Conservation (phyloP, 2,888 invertebrate genomes). For the Stenolophus ochropezus region DNA sequence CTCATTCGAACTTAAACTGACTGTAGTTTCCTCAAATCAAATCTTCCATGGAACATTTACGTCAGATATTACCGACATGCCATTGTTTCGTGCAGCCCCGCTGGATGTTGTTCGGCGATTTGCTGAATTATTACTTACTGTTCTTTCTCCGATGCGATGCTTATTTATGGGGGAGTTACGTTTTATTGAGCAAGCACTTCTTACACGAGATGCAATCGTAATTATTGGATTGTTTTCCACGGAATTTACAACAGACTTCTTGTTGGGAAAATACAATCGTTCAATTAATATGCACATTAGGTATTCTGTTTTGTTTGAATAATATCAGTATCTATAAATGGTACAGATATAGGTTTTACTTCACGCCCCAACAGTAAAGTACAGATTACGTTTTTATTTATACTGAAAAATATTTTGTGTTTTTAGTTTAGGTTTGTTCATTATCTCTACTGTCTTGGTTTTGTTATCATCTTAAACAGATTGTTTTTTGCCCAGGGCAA, state of each 20-base stretch:
- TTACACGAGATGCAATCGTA: neutral
- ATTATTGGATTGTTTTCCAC: neutral
- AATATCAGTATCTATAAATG: no score
- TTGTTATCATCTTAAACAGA: slow-evolving; percentile 44
- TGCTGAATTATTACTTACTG: slow-evolving; percentile 52
- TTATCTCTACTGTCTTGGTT: slow-evolving; percentile 64
- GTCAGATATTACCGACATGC: slow-evolving; percentile 56
- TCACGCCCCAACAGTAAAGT: no score
- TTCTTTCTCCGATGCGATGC: slow-evolving; percentile 1
- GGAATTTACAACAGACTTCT: neutral
- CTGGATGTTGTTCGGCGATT: slow-evolving; percentile 16
- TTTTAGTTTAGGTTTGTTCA: slow-evolving; percentile 60
- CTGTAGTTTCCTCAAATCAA: slow-evolving; percentile 66
- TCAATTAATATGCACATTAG: no score
- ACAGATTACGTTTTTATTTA: no score
- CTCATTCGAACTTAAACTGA: slow-evolving; percentile 68
- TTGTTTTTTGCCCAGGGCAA: slow-evolving; percentile 53
- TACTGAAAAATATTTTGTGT: neutral
- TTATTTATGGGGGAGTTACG: slow-evolving; percentile 39
- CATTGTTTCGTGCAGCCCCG: slow-evolving; percentile 49
- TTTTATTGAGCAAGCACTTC: slow-evolving; percentile 20
- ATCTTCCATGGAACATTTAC: slow-evolving; percentile 61
- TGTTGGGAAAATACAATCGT: neutral
- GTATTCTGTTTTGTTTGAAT: no score
- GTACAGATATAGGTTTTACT: no score